These are phyloP conservation scores for Melitaea cinxia DNA, from an alignment of 1,140 invertebrate genomes.

Conservation along the genomic window DNA sequence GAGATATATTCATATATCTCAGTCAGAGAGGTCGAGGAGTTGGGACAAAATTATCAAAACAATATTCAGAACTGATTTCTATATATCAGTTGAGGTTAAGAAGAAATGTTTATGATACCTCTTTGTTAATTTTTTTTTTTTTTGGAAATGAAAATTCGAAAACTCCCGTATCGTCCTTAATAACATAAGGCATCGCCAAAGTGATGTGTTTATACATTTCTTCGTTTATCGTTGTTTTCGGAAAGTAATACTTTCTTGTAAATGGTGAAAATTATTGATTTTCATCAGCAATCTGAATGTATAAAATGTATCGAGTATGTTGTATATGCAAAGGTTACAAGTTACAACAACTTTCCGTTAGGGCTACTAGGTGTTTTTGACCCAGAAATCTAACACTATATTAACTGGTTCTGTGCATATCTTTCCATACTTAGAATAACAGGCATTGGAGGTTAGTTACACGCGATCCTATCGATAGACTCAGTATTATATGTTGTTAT, in stretches of 20 bases:
- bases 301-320: neutral
- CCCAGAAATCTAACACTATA: conserved; percentile 33
- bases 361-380: conserved; percentile 34
- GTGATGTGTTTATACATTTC: too few relatives aligned
- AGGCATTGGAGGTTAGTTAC: conserved; percentile 28
- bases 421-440: conserved; percentile 36
- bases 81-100: too few relatives aligned
- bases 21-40: neutral
- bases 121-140: too few relatives aligned
- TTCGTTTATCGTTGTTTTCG: too few relatives aligned
- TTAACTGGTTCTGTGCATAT: conserved; percentile 31
- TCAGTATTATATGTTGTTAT: too few relatives aligned
- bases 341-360: conserved; percentile 25
- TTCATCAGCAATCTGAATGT: neutral
- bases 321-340: conserved; percentile 25
- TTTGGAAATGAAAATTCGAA: too few relatives aligned
- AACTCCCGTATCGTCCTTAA: too few relatives aligned
- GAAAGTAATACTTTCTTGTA: neutral
- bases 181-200: too few relatives aligned
- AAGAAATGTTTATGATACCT: too few relatives aligned
- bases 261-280: neutral
- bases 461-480: neutral
- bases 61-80: neutral
- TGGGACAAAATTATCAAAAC: neutral
- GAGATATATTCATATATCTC: neutral